phyloP scores from a whole-genome alignment of 2,888 invertebrate genomes.

The Elysia crispata region DNA sequence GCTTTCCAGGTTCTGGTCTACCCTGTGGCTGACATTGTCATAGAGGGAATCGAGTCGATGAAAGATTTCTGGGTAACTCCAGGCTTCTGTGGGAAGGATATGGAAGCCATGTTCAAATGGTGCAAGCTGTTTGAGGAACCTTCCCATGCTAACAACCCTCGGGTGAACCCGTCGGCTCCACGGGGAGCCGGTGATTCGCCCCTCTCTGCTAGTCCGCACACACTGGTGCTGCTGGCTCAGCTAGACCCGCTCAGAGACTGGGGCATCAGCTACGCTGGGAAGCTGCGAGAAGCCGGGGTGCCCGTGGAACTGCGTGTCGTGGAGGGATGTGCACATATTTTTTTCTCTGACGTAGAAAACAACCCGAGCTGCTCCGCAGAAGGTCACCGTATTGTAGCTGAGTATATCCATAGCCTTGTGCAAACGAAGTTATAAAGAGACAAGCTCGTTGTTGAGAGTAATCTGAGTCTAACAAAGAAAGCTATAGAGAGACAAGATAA shows the following conservation, averaged over 20 bases:
- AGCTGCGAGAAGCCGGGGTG: not conserved
- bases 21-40: not conserved
- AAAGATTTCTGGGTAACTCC: not conserved
- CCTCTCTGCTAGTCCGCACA: not conserved
- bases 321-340: not conserved
- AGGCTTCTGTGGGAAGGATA: not conserved
- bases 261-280: constrained; percentile 6
- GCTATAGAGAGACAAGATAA: no score
- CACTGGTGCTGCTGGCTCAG: constrained; percentile 10
- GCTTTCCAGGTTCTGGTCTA: constrained; percentile 18
- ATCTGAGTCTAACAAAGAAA: no score
- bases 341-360: not conserved
- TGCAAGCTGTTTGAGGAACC: not conserved
- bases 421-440: no score
- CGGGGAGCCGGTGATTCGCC: not conserved
- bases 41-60: not conserved
- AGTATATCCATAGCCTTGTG: not conserved
- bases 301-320: not conserved
- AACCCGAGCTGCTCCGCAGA: not conserved
- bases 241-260: constrained; percentile 17
- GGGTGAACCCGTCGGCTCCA: constrained; percentile 12
- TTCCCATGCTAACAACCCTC: not conserved
- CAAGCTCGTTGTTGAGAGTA: no score
- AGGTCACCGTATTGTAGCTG: not conserved
- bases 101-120: not conserved